Conservation (phyloP, 2,797 vertebrate genomes). For the Cirrhinus mrigala region DNA sequence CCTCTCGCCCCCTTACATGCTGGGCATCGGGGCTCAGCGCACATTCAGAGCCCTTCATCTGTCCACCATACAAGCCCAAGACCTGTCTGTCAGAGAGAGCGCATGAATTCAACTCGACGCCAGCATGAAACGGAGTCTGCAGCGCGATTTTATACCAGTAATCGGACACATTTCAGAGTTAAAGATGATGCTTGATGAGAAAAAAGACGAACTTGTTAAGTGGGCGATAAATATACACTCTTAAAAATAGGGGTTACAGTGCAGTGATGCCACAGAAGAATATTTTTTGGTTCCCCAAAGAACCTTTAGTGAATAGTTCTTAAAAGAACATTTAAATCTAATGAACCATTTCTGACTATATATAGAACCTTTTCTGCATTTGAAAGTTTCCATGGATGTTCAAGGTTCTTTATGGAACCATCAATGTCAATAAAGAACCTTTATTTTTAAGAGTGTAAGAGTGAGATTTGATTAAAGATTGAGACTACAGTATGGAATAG, state of each 20-base stretch:
- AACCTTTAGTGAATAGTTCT: too few species aligned
- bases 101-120: constrained; percentile 6
- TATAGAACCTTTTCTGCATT: too few species aligned
- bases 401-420: too few species aligned
- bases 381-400: too few species aligned
- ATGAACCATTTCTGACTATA: too few species aligned
- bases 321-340: too few species aligned
- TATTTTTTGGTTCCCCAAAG: too few species aligned
- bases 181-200: not conserved
- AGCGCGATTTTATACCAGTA: not conserved
- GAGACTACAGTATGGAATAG: not conserved
- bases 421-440: too few species aligned
- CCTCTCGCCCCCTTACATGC: constrained; percentile 33
- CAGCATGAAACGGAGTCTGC: not conserved
- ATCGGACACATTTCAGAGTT: not conserved
- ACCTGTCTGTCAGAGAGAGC: constrained; percentile 7
- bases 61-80: constrained; percentile 18
- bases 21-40: constrained; percentile 17
- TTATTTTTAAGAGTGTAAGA: not conserved
- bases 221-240: too few species aligned
- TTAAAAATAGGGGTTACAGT: too few species aligned
- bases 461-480: not conserved
- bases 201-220: not conserved
- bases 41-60: constrained; percentile 42
- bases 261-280: too few species aligned